phyloP scores from a whole-genome alignment of 2,113 vertebrate genomes.

The Indri indri region DNA sequence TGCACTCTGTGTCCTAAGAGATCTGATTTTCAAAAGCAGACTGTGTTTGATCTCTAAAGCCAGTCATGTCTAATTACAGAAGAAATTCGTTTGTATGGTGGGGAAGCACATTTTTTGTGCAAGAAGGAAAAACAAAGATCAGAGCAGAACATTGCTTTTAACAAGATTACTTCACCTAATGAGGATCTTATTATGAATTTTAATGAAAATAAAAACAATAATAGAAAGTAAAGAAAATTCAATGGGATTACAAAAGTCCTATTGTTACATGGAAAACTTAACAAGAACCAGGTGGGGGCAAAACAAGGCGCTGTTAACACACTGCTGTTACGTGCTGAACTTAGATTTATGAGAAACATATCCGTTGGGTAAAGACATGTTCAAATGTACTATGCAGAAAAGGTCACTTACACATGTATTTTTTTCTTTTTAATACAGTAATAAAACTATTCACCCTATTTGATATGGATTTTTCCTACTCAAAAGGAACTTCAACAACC shows the following conservation, averaged over 20 bases:
- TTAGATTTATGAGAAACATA: conserved; percentile 8
- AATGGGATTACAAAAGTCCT: conserved; percentile 40
- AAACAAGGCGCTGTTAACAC: conserved; percentile 45
- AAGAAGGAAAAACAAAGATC: conserved; percentile 45
- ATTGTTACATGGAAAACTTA: neutral
- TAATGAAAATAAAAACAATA: conserved; percentile 64
- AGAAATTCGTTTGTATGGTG: conserved; percentile 48
- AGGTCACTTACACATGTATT: neutral
- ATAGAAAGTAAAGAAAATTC: conserved; percentile 40
- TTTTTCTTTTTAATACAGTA: conserved; percentile 52
- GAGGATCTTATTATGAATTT: conserved; percentile 59
- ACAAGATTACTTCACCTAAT: conserved; percentile 68
- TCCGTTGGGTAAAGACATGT: neutral
- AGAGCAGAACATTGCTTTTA: conserved; percentile 55
- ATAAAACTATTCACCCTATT: conserved; percentile 52
- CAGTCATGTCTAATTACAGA: conserved; percentile 67
- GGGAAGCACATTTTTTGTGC: conserved; percentile 21
- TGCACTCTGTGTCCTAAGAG: conserved; percentile 3
- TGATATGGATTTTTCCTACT: conserved; percentile 62
- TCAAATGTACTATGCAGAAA: conserved; percentile 58
- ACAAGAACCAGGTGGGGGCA: conserved; percentile 52
- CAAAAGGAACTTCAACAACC: conserved; percentile 72
- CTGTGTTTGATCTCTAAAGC: conserved; percentile 57
- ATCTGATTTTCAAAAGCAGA: conserved; percentile 62
- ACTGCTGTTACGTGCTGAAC: conserved; percentile 19